A percentile compares a stretch with the other conserved stretches of the same genome.
phyloP scores from a whole-genome alignment of 2,888 invertebrate species.

The Mactromeris polynyma region DNA sequence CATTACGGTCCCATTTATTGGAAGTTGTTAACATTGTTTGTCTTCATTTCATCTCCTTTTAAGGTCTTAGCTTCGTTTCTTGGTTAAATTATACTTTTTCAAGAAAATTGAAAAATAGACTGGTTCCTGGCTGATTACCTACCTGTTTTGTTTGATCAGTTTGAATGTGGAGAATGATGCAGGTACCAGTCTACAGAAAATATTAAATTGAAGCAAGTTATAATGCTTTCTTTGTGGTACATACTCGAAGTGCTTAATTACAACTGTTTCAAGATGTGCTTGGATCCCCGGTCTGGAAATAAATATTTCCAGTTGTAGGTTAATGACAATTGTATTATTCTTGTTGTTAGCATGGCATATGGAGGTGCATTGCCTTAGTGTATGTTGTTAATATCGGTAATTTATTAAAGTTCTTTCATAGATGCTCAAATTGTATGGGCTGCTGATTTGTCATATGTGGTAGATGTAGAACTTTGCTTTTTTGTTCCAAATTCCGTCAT shows the following conservation, averaged over 20 bases:
- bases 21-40: not conserved
- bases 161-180: too few species aligned
- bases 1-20: not conserved
- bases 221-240: too few species aligned
- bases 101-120: not conserved
- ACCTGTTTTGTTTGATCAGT: too few species aligned
- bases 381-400: not conserved
- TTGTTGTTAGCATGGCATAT: not conserved
- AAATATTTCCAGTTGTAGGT: not conserved
- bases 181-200: too few species aligned
- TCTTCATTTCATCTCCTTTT: not conserved
- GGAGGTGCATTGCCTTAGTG: not conserved
- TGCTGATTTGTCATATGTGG: not conserved
- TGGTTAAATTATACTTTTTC: not conserved
- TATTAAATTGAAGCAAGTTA: too few species aligned
- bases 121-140: too few species aligned
- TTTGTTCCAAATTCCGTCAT: too few species aligned
- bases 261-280: too few species aligned
- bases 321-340: not conserved
- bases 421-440: not conserved
- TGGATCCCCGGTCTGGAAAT: not conserved
- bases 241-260: too few species aligned
- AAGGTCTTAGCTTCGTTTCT: not conserved
- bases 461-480: not conserved
- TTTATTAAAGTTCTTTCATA: not conserved